Conservation (phyloP, 2,797 vertebrate species). For the Channallabes apus region DNA sequence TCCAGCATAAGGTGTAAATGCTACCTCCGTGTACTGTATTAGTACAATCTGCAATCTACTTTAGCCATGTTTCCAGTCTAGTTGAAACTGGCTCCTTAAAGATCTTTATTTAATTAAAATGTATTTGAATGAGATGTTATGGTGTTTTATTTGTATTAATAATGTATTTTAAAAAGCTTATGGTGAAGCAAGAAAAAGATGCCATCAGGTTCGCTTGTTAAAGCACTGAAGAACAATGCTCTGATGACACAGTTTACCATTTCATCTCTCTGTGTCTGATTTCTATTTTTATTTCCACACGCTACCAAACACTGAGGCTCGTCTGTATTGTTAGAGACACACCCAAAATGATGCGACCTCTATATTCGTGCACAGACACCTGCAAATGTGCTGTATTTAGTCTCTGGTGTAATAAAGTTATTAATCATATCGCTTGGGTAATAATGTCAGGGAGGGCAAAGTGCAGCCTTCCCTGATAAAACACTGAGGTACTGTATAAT, state of each 20-base stretch:
- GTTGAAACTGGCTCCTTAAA: neutral
- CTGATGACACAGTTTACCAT: neutral
- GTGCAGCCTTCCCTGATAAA: conserved; percentile 26
- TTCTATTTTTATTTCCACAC: conserved; percentile 18
- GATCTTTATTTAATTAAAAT: neutral
- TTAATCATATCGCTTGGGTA: conserved; percentile 31
- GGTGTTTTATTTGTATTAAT: neutral
- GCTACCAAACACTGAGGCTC: neutral
- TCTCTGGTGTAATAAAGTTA: conserved; percentile 26
- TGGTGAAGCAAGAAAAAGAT: neutral
- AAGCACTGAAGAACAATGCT: neutral
- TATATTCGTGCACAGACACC: conserved; percentile 7
- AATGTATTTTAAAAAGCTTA: neutral
- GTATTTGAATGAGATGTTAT: neutral
- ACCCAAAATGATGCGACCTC: conserved; percentile 26
- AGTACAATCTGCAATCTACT: neutral
- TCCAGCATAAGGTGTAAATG: neutral
- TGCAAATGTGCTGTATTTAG: conserved; percentile 26
- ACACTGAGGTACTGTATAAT: neutral
- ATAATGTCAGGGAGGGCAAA: conserved; percentile 31
- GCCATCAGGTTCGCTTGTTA: neutral
- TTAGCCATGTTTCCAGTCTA: neutral
- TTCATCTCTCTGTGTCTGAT: conserved; percentile 15
- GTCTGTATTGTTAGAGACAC: conserved; percentile 26
- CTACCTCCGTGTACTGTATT: neutral